Base-by-base conservation (phyloP, 1,140 invertebrate genomes). In the Cotesia typhae region DNA sequence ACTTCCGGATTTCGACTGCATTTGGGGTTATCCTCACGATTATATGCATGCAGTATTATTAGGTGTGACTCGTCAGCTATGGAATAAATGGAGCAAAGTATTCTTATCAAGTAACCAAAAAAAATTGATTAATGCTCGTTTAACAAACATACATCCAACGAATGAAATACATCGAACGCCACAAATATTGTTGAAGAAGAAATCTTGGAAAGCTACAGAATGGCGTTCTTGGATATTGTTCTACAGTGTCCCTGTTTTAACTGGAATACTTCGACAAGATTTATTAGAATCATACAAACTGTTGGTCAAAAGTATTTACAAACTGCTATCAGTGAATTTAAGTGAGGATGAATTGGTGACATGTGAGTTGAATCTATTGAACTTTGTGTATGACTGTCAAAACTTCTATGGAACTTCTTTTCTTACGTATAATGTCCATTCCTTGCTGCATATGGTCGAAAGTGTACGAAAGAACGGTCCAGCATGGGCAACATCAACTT, bases 341-440 rank as follows among this genome's bases (percentile, higher is more conserved):
- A 64, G 51, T 5, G 41, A 65, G 12, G 67, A 70, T 28, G 67
- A 74, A 12, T 66, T 70, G 55, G 4, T 47, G 14, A 7, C 64
- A 38, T 63, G 37, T 64, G 72, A 78, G 73, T 69, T 75, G 0
- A 38, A 75, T 55, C 57, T 76, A 4, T 51, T 74, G 14, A n/a
- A 37, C 47, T 78, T 75, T 72, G 63, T 78, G n/a, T 59, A n/a
- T 38, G 63, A 76, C 12, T 76, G 71, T 65, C 55, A 78, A 69
- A 37, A 35, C 14, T 36, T 61, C 6, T 78, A 78, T 59, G 71
- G 73, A 28, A n/a, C 63, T 12, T 3, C 36, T 41, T 74, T 74
- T 61, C 71, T 78, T 63, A 75, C 75, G n/a, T 76, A 74, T 60
- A 75, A 76, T 72, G 59, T 76, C 17, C 75, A 78, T 74, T 20